Conservation (phyloP, 2,113 vertebrate species). For the Menura novaehollandiae region DNA sequence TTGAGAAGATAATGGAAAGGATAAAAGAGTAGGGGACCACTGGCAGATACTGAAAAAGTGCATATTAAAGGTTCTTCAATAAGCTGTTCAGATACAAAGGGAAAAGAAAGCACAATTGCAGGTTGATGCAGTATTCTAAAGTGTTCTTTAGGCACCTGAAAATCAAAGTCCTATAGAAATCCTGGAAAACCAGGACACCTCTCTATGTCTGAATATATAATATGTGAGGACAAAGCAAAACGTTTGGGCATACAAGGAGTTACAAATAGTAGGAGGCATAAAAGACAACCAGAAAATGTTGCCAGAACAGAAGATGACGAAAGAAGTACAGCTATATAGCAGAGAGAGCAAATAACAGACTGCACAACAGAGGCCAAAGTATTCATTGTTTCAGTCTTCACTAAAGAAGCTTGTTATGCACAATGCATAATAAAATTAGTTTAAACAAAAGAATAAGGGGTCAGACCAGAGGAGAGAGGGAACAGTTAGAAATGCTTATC, state of each 20-base stretch:
- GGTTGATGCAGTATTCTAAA: not conserved
- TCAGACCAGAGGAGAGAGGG: not conserved
- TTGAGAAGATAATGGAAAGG: slow-evolving; percentile 2
- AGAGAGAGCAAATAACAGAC: not conserved
- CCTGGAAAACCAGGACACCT: slow-evolving; percentile 12
- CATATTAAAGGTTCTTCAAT: not conserved
- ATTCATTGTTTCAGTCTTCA: not conserved
- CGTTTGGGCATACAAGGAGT: not conserved
- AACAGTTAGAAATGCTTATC: not conserved
- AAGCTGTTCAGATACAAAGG: not conserved
- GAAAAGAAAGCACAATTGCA: not conserved
- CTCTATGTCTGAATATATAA: not conserved
- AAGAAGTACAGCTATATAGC: not conserved
- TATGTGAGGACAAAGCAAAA: not conserved
- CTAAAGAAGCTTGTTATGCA: not conserved
- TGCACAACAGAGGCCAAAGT: not conserved
- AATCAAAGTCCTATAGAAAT: not conserved
- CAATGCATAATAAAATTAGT: not conserved
- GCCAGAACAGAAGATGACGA: not conserved
- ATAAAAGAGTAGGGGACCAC: not conserved
- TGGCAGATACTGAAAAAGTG: not conserved
- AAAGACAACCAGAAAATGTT: not conserved
- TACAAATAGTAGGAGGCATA: not conserved
- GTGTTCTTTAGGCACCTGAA: not conserved
- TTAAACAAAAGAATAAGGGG: not conserved